Evolutionary conservation across 2,888 invertebrate species (phyloP), one percentile per base, ranked within the genome.

Genomic region (Nymphalis polychloros): DNA sequence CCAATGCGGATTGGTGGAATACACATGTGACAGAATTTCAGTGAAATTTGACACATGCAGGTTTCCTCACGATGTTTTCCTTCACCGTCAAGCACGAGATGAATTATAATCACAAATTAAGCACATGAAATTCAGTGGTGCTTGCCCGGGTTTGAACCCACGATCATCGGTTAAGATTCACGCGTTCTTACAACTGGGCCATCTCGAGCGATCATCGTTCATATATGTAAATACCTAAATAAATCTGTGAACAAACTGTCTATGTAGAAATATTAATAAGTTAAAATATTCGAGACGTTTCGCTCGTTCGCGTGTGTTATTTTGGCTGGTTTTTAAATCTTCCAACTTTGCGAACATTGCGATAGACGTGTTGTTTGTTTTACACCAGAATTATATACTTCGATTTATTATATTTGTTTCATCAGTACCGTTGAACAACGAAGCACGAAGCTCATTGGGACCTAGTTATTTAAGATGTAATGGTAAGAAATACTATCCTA

Each of bases 221-320:
- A 13, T 41, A 41, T 41, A 13, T 41, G 13, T 41, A 13, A 13
- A 13, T 10, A 41, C 13, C 13, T 50, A n/a, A n/a, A 19, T 8
- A 20, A n/a, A 50, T 50, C 8, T 50, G 19, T 4, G 8, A 50
- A 10, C 0, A 50, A 50, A 50, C 10, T 8, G 19, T 50, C n/a
- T n/a, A 50, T 19, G n/a, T n/a, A 20, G 8, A 20, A 50, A 50
- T 8, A n/a, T 20, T 20, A 50, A 10, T 5, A 10, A 27, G n/a
- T 23, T 31, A 55, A 57, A 8, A 55, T 31, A 35, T 31, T 55
- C 8, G 3, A 8, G 20, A 31, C 35, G n/a, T 8, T 64, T 68
- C 52, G 66, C n/a, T 41, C 48, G 49, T 69, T 73, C 64, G 72
- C 72, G 72, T 71, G 72, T 72, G 52, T 69, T 61, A 68, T 64